Base-by-base conservation (phyloP, 2,888 invertebrate genomes). In the Eugnorisma glareosa region DNA sequence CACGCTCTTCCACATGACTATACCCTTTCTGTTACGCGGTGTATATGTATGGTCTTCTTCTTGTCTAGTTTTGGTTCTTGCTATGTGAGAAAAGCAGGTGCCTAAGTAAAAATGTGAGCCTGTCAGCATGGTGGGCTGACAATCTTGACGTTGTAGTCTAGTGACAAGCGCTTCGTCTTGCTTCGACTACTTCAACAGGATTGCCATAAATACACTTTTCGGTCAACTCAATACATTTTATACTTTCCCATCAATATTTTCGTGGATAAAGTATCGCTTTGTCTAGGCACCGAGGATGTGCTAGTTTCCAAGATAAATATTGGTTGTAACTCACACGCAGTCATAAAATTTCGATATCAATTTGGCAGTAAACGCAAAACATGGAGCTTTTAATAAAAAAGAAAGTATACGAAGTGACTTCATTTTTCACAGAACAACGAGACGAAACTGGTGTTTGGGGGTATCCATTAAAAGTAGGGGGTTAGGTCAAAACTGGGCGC, bases 401-500 rank as follows among this genome's bases (percentile, higher is more conserved):
- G 13, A 54, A 75, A 68, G 31, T 45, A 76, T 11, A 10, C 24
- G 45, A 69, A 59, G 51, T 11, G 40, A 43, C 61, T 73, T 70
- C 66, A 79, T 82, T 80, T 82, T 76, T 77, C 63, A 87, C 59
- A 64, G 54, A 66, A 51, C 69, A 74, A 70, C 75, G 51, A 69
- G 71, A 71, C 35, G 13, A 64, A 73, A 77, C 78, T 70, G 57
- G 69, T 77, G 69, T 78, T 86, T 82, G 67, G 77, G 73, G 61
- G 61, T 84, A 82, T 77, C 75, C 88, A 81, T 85, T 88, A 83
- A 86, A 76, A 86, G 61, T 73, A 57, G 73, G 61, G 68, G 70
- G 79, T 72, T 45, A 61, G 70, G 80, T 75, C 74, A 77, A 73
- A 86, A 81, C 70, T 63, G 66, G 57, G 63, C 37, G 67, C 75